Conservation (phyloP, 2,888 invertebrate species). For the Thymelicus sylvestris region DNA sequence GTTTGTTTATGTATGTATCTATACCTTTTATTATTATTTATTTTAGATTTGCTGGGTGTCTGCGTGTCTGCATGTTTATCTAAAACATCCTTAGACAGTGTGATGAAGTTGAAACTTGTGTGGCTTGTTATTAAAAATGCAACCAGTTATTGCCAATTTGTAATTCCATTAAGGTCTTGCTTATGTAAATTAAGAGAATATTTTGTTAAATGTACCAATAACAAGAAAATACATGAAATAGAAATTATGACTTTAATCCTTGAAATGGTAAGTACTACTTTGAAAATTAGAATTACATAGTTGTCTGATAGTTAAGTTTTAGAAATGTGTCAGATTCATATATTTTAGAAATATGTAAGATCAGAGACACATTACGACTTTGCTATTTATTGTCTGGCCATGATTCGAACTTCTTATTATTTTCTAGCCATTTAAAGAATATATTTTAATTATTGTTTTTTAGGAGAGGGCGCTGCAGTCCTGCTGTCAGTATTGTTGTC, state of each 20-base stretch:
- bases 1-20: neutral
- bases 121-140: conserved; percentile 75
- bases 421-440: too few species aligned
- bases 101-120: conserved; percentile 70
- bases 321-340: too few species aligned
- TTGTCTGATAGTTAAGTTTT: too few species aligned
- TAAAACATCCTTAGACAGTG: conserved; percentile 64
- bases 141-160: conserved; percentile 67
- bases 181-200: conserved; percentile 60
- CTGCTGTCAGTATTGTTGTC: too few species aligned
- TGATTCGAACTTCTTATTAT: too few species aligned
- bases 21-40: conserved; percentile 45
- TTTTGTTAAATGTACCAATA: conserved; percentile 57
- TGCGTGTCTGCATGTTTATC: conserved; percentile 58
- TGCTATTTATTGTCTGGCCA: too few species aligned
- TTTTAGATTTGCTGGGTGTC: conserved; percentile 72
- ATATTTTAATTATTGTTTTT: conserved; percentile 40
- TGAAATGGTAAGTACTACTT: conserved; percentile 60
- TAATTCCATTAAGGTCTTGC: conserved; percentile 63
- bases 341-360: too few species aligned
- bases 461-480: conserved; percentile 30
- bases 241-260: conserved; percentile 66
- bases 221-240: conserved; percentile 74
- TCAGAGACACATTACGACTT: too few species aligned
- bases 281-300: neutral